Evolutionary conservation across 92 coral and sea anemone genomes (phyloP), one percentile per base, ranked within the genome.

Genomic region (Siderastrea siderea): DNA sequence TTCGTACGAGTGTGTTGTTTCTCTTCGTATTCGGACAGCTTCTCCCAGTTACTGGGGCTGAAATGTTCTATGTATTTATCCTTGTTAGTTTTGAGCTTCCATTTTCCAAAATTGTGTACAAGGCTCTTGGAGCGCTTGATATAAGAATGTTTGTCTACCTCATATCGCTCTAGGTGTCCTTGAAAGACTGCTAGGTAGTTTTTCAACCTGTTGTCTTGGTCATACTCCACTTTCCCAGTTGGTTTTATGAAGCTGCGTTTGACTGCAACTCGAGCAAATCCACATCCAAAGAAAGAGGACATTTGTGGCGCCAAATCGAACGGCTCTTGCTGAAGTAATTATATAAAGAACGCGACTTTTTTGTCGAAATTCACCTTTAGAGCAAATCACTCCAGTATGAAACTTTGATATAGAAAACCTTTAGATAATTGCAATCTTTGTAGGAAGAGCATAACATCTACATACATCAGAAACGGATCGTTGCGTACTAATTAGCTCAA

Each of bases 11-110:
- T 26, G 38, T 26, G 38, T 26, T 26, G 84, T 58, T 61, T 47
- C 58, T 79, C 62, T 52, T 79, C 84, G 46, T n/a, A n/a, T 47
- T 63, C 60, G 15, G 72, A 10, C 4, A 79, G 74, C 15, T 44
- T 67, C 46, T 79, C 11, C 72, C 72, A 79, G 55, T 61, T 61
- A 7, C 4, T 1, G 38, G 44, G 26, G 47, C 54, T 61, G 59
- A 78, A 59, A 45, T 78, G 83, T 8, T 78, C 83, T 38, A 16
- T 61, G 46, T 78, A 61, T 61, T 78, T 48, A 47, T 9, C 63
- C 63, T 74, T 74, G 47, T 74, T 44, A 47, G 51, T 6, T 54
- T 19, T 73, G 48, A 9, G 1, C 63, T 74, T 74, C 79, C 79
- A 74, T 54, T 54, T 74, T 19, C 47, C 47, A 53, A 74, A 74